Base-by-base conservation (phyloP, 2,888 invertebrate genomes). In the Drosophila merina region DNA sequence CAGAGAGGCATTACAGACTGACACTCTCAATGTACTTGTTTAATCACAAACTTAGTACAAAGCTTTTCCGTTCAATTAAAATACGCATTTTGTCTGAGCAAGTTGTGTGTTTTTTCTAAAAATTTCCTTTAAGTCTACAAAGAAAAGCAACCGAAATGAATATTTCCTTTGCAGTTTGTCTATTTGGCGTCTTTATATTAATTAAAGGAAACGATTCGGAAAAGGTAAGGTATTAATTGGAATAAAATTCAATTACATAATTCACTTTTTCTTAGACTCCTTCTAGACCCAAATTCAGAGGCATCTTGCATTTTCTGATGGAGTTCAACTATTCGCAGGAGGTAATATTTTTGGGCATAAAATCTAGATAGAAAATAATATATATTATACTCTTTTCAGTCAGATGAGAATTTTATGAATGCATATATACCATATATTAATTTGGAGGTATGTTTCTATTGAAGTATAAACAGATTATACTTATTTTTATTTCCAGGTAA, bases 21-120 rank as follows among this genome's bases (percentile, higher is more conserved):
- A 12, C n/a, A 6, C 36, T 36, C 36, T 36, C 12, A n/a, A 36
- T n/a, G 1, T 36, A n/a, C n/a, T 36, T 6, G n/a, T 36, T 12
- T 36, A 6, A 36, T 36, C 36, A 36, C 36, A 4, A 4, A 28
- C 28, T 28, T 36, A 12, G 36, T 36, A 6, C 2, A 5, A 36
- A 47, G 45, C 30, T 30, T n/a, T 58, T 36, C 25, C 58, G 14
- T 36, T 51, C n/a, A 28, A 4, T 40, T 26, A 26, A 33, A 44
- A 45, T n/a, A 45, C 42, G 33, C 58, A 33, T 47, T 20, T 28
- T 36, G 10, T 0, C 1, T 4, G 58, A n/a, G 33, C 44, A 36
- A 36, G 36, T 36, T 36, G 36, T 36, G 36, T 36, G 5, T 36
- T 36, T 36, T 36, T 36, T 33, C 33, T 33, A 10, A 33, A 33